Percentiles rank a stretch among this genome's conserved stretches.
phyloP scores from a whole-genome alignment of 2,888 invertebrate species.

The Oscheius sp. region DNA sequence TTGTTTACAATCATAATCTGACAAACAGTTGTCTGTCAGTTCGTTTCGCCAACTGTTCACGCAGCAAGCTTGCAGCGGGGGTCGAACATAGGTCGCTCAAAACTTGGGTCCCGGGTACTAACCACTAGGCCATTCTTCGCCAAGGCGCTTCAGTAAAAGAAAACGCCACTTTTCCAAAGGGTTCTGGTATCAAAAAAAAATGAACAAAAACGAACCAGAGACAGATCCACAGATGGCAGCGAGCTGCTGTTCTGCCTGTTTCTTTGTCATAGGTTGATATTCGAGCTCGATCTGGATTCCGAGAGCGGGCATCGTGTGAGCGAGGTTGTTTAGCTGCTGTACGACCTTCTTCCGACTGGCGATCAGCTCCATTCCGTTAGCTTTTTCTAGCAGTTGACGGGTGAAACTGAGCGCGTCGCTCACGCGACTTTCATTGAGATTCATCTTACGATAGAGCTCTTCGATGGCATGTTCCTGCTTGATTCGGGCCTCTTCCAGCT shows the following conservation, averaged over 20 bases:
- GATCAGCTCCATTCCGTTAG: conserved; percentile 62
- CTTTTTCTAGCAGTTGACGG: conserved; percentile 58
- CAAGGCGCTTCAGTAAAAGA: too few species aligned
- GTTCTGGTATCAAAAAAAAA: background rate
- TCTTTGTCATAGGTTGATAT: conserved; percentile 50
- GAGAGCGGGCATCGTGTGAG: conserved; percentile 64
- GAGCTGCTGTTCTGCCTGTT: conserved; percentile 49
- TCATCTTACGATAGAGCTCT: conserved; percentile 63
- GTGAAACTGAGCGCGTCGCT: conserved; percentile 67
- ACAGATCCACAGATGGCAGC: conserved; percentile 43
- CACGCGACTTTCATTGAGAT: conserved; percentile 57
- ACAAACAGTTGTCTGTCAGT: too few species aligned
- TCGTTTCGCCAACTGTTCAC: too few species aligned
- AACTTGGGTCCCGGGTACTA: too few species aligned
- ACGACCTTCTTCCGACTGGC: conserved; percentile 64
- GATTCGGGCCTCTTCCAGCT: conserved; percentile 60
- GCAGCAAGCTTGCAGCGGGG: too few species aligned
- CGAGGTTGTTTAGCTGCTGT: conserved; percentile 62
- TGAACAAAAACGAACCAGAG: conserved; percentile 30
- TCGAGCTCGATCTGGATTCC: conserved; percentile 62
- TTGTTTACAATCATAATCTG: too few species aligned
- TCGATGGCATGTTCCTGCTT: conserved; percentile 61
- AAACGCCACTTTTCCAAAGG: too few species aligned
- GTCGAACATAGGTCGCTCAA: too few species aligned
- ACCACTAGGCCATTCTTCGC: too few species aligned